Base-by-base conservation (phyloP, 2,797 vertebrate species). In the Cuculus canorus region DNA sequence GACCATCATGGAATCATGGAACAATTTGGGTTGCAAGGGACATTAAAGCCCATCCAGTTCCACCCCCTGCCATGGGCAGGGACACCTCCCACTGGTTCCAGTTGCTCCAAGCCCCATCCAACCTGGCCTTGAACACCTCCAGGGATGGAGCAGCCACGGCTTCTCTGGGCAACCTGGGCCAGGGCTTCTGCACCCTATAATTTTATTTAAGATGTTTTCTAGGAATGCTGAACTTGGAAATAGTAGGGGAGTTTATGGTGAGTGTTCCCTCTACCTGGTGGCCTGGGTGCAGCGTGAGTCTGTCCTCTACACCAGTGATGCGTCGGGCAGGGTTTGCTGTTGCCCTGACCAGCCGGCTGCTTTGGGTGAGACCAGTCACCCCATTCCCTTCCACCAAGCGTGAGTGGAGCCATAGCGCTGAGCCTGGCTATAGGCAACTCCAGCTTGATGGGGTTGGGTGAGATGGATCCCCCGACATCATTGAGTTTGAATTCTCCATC, bases 301-400 rank as follows among this genome's bases (percentile, higher is more conserved):
- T 77, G 56, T 65, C 43, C 35, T 61, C 37, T 50, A 13, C 61
- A 47, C 13, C 37, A 7, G 25, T 24, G 86, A 39, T 15, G 27
- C n/a, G n/a, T n/a, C n/a, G 30, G 64, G 7, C 48, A 82, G 33
- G 52, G 27, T 37, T n/a, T 69, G 39, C 54, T 47, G n/a, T 23
- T 41, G 25, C 25, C 45, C 32, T 22, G 18, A 17, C 65, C 41
- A 65, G n/a, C 39, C 8, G 0, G 28, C 57, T 28, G 53, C 47
- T 48, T 19, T 68, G 59, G 25, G 37, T 13, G 64, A 43, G 32
- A 9, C 3, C 3, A 24, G 11, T 39, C 3, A 0, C 10, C 35
- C 48, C 17, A 0, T 41, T 43, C 41, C 33, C 9, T 65, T 54
- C 18, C 1, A 1, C 32, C 1, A 1, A 48, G 23, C 5, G 1